These are phyloP conservation scores for Drosophila ogumai DNA, from an alignment of 1,140 invertebrate species.

Conservation along the genomic window DNA sequence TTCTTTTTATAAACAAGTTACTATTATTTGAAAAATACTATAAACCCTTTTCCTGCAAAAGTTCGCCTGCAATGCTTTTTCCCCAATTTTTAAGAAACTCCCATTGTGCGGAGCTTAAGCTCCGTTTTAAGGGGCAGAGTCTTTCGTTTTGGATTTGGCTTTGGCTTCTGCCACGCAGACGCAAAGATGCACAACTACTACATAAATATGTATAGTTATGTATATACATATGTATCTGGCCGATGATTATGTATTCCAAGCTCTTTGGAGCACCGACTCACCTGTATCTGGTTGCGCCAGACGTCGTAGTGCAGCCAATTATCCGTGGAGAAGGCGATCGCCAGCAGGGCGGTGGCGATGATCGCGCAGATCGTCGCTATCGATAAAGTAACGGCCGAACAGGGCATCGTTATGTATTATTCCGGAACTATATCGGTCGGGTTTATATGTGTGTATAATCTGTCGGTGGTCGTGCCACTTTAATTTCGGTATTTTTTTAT, in stretches of 20 bases:
- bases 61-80: not conserved
- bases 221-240: not conserved
- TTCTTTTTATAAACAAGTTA: too few species aligned
- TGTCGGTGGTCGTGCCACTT: slow-evolving; percentile 12
- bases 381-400: slow-evolving; percentile 96
- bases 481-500: slow-evolving; percentile 16
- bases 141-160: slow-evolving; percentile 31
- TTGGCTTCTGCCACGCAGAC: slow-evolving; percentile 49
- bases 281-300: slow-evolving; percentile 93
- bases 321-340: slow-evolving; percentile 97
- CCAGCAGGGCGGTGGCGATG: slow-evolving; percentile 94
- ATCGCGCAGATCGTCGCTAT: slow-evolving; percentile 97
- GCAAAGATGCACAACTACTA: slow-evolving; percentile 26
- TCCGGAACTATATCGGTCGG: slow-evolving; percentile 47
- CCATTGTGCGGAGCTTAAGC: slow-evolving; percentile 31
- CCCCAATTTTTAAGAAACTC: not conserved
- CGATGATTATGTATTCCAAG: slow-evolving; percentile 36
- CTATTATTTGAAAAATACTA: too few species aligned
- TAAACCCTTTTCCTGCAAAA: too few species aligned
- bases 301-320: slow-evolving; percentile 97
- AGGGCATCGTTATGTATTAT: slow-evolving; percentile 89
- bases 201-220: not conserved
- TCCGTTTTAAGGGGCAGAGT: slow-evolving; percentile 28
- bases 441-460: not conserved
- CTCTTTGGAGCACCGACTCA: slow-evolving; percentile 84